Percentiles rank a stretch among this genome's conserved stretches.
Conservation (phyloP, 2,113 vertebrate species). For the Glareola pratincola region DNA sequence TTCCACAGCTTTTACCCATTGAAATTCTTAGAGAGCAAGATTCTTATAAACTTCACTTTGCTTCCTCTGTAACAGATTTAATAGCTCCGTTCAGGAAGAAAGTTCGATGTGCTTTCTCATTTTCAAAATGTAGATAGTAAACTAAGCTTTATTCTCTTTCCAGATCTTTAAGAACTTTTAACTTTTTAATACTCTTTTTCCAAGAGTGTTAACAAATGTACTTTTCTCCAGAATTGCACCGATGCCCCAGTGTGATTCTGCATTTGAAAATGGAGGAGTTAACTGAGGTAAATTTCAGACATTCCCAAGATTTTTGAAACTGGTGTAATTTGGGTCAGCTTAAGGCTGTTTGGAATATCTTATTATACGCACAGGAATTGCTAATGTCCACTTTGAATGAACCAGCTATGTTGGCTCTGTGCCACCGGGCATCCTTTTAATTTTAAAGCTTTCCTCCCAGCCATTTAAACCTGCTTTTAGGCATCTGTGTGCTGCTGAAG, state of each 20-base stretch:
- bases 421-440: not conserved
- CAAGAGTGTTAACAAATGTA: not conserved
- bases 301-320: not conserved
- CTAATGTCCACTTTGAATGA: not conserved
- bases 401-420: not conserved
- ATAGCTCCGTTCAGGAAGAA: not conserved
- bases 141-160: not conserved
- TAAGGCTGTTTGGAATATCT: not conserved
- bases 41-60: conserved; percentile 38
- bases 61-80: conserved; percentile 16
- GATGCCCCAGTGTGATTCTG: not conserved
- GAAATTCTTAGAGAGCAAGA: conserved; percentile 32
- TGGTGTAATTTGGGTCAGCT: not conserved
- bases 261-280: not conserved
- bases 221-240: not conserved
- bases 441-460: not conserved
- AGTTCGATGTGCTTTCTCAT: not conserved
- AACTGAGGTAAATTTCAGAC: conserved; percentile 8
- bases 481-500: not conserved
- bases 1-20: conserved; percentile 55
- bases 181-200: not conserved
- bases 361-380: not conserved
- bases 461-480: not conserved
- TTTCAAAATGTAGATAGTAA: conserved; percentile 12
- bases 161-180: not conserved